Percentiles rank a stretch among this genome's conserved stretches.
Evolutionary conservation across 2,797 vertebrate species (phyloP).

Genomic region (Parambassis ranga): DNA sequence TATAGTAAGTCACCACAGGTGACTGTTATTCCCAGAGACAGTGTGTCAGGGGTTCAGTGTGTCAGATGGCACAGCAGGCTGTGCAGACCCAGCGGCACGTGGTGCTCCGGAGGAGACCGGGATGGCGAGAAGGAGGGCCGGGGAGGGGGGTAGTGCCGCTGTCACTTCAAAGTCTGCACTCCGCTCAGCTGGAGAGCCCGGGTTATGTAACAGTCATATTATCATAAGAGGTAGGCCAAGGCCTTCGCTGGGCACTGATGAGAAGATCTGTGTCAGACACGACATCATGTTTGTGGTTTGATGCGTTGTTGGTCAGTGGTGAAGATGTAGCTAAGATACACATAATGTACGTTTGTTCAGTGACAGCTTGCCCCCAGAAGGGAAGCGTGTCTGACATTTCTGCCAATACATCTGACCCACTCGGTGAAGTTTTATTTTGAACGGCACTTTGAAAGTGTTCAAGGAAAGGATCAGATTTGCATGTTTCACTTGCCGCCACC

Average conservation of each 20-base stretch:
- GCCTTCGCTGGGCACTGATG: conserved; percentile 10
- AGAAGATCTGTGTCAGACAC: not conserved
- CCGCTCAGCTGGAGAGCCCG: conserved; percentile 46
- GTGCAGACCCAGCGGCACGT: conserved; percentile 55
- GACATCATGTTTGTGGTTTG: not conserved
- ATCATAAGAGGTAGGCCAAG: conserved; percentile 42
- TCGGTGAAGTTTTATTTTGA: not conserved
- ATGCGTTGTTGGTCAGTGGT: not conserved
- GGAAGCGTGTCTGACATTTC: not conserved
- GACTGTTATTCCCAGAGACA: not conserved
- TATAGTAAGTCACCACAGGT: not conserved
- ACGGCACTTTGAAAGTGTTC: not conserved
- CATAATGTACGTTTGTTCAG: too few species aligned
- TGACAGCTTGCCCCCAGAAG: not conserved
- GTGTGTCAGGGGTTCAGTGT: conserved; percentile 65
- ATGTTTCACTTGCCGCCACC: not conserved
- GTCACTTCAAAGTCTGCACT: conserved; percentile 58
- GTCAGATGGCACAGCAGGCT: conserved; percentile 66
- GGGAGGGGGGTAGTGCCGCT: too few species aligned
- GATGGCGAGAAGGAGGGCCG: not conserved
- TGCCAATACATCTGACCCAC: not conserved
- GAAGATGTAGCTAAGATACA: too few species aligned
- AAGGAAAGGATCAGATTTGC: not conserved
- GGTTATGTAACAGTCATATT: conserved; percentile 56
- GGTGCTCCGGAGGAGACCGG: conserved; percentile 38